Percentiles rank a stretch among this genome's conserved stretches.
Evolutionary conservation across 2,113 vertebrate genomes (phyloP).

Genomic region (Ceyx margarethae): DNA sequence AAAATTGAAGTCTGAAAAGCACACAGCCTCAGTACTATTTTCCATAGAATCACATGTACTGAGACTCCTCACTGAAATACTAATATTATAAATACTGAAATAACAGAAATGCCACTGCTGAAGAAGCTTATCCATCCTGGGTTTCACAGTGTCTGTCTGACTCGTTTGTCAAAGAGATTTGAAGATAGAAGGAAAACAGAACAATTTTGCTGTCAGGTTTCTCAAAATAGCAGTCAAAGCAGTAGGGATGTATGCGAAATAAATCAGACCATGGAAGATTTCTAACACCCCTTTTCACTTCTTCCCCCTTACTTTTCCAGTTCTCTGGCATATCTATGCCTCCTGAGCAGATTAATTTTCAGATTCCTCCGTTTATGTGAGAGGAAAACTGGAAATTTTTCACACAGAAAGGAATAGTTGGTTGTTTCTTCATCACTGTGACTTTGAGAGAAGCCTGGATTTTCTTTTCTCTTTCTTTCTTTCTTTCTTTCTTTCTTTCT

Average conservation of each 20-base stretch:
- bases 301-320: background rate
- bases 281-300: background rate
- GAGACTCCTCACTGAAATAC: background rate
- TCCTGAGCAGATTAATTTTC: background rate
- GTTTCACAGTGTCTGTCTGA: constrained; percentile 37
- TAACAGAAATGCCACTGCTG: constrained; percentile 53
- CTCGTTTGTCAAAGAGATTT: constrained; percentile 41
- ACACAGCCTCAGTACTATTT: background rate
- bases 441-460: background rate
- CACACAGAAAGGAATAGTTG: background rate
- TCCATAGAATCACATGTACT: background rate
- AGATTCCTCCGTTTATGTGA: background rate
- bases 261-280: background rate
- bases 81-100: constrained; percentile 31
- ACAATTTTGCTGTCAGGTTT: background rate
- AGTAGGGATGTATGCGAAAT: background rate
- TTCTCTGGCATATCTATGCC: background rate
- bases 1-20: constrained; percentile 1
- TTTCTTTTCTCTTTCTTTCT: background rate
- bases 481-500: too few relatives aligned
- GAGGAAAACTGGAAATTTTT: constrained; percentile 15
- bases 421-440: constrained; percentile 4
- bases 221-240: background rate
- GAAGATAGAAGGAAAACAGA: constrained; percentile 44
- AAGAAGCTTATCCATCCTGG: constrained; percentile 36